Percentiles rank a stretch among this genome's conserved stretches.
Conservation (phyloP, 92 coral and sea anemone species). For the Hydrozoanthus gracilis region DNA sequence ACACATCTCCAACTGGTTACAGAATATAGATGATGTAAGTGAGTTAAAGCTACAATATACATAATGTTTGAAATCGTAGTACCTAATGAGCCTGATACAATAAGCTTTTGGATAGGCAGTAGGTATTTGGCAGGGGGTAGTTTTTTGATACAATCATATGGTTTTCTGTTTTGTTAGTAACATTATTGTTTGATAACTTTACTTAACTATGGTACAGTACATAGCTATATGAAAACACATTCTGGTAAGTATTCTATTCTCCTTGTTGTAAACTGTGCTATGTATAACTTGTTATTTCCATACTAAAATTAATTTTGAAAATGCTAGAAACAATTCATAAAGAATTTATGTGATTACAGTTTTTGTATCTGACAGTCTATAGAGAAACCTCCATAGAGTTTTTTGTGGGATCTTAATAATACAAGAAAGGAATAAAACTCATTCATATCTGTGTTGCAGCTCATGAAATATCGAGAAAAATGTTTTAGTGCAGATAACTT, state of each 20-base stretch:
- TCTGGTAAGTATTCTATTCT: not conserved
- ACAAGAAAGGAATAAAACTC: not conserved
- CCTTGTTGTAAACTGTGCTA: not conserved
- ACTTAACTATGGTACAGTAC: not conserved
- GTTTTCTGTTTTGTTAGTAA: not conserved
- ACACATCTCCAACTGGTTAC: conserved; percentile 96
- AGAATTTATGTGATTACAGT: not conserved
- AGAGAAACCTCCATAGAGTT: not conserved
- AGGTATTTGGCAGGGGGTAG: too few species aligned
- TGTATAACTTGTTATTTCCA: not conserved
- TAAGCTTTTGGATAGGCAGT: too few species aligned
- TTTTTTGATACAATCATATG: not conserved
- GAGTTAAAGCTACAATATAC: too few species aligned
- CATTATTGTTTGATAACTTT: not conserved
- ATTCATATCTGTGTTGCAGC: not conserved
- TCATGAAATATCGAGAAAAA: not conserved
- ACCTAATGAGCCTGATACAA: not conserved
- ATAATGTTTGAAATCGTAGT: too few species aligned
- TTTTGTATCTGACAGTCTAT: not conserved
- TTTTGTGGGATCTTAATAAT: not conserved
- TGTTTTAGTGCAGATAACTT: not conserved
- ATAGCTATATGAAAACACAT: not conserved
- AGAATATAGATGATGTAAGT: conserved; percentile 95
- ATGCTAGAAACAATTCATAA: not conserved
- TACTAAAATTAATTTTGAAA: not conserved